Evolutionary conservation across 2,888 invertebrate species (phyloP), one percentile per base, ranked within the genome.

Genomic region (Crematogaster levior): DNA sequence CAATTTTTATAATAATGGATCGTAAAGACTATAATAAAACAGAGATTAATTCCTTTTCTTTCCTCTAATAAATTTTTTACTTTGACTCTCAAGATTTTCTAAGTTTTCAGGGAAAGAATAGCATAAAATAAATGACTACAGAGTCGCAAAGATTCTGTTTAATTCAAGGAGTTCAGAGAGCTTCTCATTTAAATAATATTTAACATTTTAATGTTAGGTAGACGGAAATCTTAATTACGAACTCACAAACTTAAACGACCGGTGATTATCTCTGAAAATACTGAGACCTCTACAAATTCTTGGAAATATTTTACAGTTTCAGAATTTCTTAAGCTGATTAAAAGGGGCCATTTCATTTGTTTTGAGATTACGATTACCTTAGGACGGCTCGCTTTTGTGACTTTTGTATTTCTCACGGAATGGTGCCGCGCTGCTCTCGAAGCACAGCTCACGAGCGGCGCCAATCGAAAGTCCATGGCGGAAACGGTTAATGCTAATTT

Each of bases 401-500:
- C 58, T n/a, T n/a, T n/a, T 24, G 53, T 24, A 46, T 56, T 77
- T 77, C 40, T 40, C 77, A 53, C 74, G 63, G 21, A 37, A 48
- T 12, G 51, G 24, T 7, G 63, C 12, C 48, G 12, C 34, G 51
- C 34, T 37, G 5, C 18, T n/a, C n/a, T 43, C 27, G 18, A 46
- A 66, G 46, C 30, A 37, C 40, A 18, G 27, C 27, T 5, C 4
- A 61, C 51, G 68, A 34, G 46, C 48, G 75, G 46, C 79, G 82
- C 68, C 80, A 63, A 60, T 72, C 72, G 60, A 75, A 79, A 83
- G 65, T 75, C 6, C 61, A 68, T 37, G 46, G 53, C 77, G 79
- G 82, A 86, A 82, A 70, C 65, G 66, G 84, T 86, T 81, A 85
- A 86, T 82, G 75, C 79, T 88, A 83, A 91, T 90, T 92, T 92